Evolutionary conservation across 2,888 invertebrate species (phyloP), one percentile per base, ranked within the genome.

Genomic region (Lamellibrachia columna): DNA sequence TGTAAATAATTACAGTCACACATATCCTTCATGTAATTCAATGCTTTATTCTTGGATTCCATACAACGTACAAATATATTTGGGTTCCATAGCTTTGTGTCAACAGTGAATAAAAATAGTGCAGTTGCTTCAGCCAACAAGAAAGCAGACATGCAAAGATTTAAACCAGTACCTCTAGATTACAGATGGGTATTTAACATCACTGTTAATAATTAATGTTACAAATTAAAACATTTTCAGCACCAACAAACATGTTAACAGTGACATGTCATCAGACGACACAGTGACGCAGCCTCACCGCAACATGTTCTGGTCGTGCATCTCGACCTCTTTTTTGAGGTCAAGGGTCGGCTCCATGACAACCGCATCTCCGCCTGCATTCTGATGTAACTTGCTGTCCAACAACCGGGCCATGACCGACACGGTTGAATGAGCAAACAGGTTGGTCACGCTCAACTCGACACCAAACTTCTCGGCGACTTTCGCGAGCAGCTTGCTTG

Each of bases 351-450:
- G 93, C 28, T 90, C 92, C 90, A 92, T 53, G 91, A 60, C n/a
- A 52, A 91, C 92, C 53, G 92, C 92, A 52, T 92, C 93, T 90
- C 90, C 93, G 7, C 75, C 75, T 53, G 8, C 53, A 1, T 22
- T 15, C 11, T 28, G 52, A 8, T 90, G 53, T 28, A 90, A 15
- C 7, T 92, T 90, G 2, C 52, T 91, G 91, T 97, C 96, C 60
- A 97, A 94, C n/a, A 96, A 94, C 60, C 94, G 94, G 52, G 96
- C 95, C 94, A 96, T 95, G 52, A 94, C 94, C 53, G 94, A 94
- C 60, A 97, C 95, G 7, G 96, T 96, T 9, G 96, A 96, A 92
- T 96, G 95, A 40, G 94, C 93, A 93, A 97, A 96, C 91, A 97
- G 94, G 92, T 97, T 96, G 91, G 95, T 95, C 91, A 97, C 96